Evolutionary conservation across 2,113 vertebrate genomes (phyloP).

Genomic region (Takifugu bimaculatus): DNA sequence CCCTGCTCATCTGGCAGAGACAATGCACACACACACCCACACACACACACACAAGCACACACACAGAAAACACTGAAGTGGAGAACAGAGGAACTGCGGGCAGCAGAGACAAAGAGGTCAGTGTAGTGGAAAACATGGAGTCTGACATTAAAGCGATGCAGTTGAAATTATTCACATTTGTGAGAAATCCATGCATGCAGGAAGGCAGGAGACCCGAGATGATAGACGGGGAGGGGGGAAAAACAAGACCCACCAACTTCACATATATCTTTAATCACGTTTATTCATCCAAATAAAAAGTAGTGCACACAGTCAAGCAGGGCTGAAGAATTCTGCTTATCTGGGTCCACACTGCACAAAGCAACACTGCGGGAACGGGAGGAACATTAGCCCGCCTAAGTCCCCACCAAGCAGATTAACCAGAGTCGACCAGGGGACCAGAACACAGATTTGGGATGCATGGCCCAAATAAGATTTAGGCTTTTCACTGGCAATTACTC

Average conservation of each 20-base stretch:
- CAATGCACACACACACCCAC: conserved; percentile 15
- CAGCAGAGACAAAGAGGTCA: conserved; percentile 68
- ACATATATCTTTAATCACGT: conserved; percentile 15
- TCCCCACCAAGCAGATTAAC: conserved; percentile 62
- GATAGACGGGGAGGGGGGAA: conserved; percentile 1
- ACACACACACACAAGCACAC: conserved; percentile 8
- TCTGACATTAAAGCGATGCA: conserved; percentile 63
- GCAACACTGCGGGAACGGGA: conserved; percentile 31
- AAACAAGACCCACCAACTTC: conserved; percentile 1
- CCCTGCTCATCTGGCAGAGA: conserved; percentile 32
- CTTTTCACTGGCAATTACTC: conserved; percentile 68
- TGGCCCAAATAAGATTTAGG: conserved; percentile 60
- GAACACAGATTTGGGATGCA: conserved; percentile 61
- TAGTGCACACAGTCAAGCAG: background rate
- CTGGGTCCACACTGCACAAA: conserved; percentile 27
- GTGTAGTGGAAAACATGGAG: conserved; percentile 63
- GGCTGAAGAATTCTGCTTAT: conserved; percentile 43
- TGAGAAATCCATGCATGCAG: conserved; percentile 3
- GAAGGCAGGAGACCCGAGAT: background rate
- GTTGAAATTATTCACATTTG: conserved; percentile 47
- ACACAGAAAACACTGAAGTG: conserved; percentile 3
- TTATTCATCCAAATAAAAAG: conserved; percentile 18
- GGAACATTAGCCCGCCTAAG: conserved; percentile 52
- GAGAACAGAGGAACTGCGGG: conserved; percentile 46
- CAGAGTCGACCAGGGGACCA: conserved; percentile 36